Evolutionary conservation across 1,140 invertebrate genomes (phyloP).

Genomic region (Drosophila lini): DNA sequence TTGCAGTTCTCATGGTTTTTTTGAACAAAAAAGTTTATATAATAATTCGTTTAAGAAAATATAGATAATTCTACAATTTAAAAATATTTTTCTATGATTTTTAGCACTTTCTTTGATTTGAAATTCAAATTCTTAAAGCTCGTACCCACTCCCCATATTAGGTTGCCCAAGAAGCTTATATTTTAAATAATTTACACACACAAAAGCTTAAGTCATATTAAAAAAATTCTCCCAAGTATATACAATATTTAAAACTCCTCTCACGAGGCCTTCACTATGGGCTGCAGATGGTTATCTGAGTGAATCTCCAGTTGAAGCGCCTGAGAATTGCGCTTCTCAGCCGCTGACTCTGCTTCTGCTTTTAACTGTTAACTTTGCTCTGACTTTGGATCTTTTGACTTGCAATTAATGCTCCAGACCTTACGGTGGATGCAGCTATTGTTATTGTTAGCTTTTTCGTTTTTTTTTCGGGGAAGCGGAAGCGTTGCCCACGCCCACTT

Average conservation of each 20-base stretch:
- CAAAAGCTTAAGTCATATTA: background rate
- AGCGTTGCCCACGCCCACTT: constrained; percentile 76
- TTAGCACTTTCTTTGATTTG: background rate
- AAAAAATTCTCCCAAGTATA: background rate
- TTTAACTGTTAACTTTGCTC: constrained; percentile 54
- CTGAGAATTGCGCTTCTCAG: constrained; percentile 38
- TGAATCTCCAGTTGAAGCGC: constrained; percentile 40
- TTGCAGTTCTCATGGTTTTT: accelerated
- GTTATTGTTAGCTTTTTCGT: constrained; percentile 9
- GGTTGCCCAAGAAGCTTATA: background rate
- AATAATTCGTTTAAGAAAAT: background rate
- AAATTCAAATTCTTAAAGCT: background rate
- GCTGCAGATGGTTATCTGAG: constrained; percentile 35
- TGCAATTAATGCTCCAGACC: constrained; percentile 67
- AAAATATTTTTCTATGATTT: background rate
- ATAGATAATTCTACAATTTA: background rate
- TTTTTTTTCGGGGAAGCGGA: constrained; percentile 71
- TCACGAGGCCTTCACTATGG: constrained; percentile 13
- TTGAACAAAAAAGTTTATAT: background rate
- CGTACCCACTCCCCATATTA: no score
- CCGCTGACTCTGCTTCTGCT: constrained; percentile 23
- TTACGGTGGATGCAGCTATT: constrained; percentile 38
- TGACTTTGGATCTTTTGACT: constrained; percentile 50
- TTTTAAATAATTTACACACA: background rate
- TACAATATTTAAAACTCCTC: background rate